Evolutionary conservation across 2,113 vertebrate genomes (phyloP).

Genomic region (Ranitomeya variabilis): DNA sequence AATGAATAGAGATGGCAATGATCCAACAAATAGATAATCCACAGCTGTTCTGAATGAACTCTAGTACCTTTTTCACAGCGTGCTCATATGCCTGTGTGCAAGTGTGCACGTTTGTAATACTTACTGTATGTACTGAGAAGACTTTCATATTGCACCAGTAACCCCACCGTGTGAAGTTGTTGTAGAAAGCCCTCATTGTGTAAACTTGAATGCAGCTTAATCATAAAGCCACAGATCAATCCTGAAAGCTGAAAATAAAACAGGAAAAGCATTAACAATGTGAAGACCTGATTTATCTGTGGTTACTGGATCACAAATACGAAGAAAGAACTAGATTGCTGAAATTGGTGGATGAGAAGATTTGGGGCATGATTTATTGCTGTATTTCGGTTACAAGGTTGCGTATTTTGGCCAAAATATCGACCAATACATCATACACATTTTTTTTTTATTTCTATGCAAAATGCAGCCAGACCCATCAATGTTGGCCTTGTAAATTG

Average conservation of each 20-base stretch:
- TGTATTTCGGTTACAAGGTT: too few relatives aligned
- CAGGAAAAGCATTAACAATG: slow-evolving; percentile 2
- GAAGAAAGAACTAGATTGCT: too few relatives aligned
- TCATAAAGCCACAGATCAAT: slow-evolving; percentile 92
- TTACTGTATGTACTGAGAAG: slow-evolving; percentile 97
- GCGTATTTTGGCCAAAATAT: too few relatives aligned
- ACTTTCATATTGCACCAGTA: slow-evolving; percentile 93
- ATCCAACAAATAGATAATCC: background rate
- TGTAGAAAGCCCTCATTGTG: slow-evolving; percentile 87
- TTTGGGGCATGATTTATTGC: too few relatives aligned
- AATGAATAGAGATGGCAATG: background rate
- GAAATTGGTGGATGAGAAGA: too few relatives aligned
- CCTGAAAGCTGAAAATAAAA: slow-evolving; percentile 80
- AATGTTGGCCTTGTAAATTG: too few relatives aligned
- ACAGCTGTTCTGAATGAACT: background rate
- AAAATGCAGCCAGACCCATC: too few relatives aligned
- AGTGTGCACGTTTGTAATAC: slow-evolving; percentile 63
- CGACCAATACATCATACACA: too few relatives aligned
- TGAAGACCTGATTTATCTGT: background rate
- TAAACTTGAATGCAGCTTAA: slow-evolving; percentile 87
- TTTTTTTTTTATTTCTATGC: too few relatives aligned
- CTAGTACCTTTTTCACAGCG: background rate
- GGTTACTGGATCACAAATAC: too few relatives aligned
- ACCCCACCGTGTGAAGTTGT: slow-evolving; percentile 89
- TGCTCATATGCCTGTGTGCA: background rate